Evolutionary conservation across 2,113 vertebrate species (phyloP).

Genomic region (Crotalus viridis): DNA sequence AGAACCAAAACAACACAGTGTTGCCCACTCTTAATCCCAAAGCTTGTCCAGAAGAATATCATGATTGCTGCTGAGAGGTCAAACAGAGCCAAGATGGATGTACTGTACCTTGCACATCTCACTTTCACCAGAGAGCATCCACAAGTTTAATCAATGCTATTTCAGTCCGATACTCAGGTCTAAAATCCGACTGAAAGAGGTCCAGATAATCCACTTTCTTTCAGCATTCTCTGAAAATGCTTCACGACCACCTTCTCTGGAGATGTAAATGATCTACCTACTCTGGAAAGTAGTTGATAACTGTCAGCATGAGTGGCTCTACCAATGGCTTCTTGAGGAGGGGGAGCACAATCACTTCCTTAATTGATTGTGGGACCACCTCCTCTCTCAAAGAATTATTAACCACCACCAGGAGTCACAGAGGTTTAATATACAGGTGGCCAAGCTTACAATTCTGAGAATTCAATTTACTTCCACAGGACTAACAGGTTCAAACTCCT

Average conservation of each 20-base stretch:
- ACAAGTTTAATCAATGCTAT: not conserved
- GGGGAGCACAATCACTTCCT: not conserved
- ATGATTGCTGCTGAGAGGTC: not conserved
- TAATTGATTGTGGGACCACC: not conserved
- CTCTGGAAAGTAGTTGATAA: not conserved
- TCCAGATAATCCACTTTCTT: not conserved
- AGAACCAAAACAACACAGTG: not conserved
- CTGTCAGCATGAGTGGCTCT: not conserved
- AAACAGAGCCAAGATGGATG: not conserved
- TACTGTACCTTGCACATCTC: not conserved
- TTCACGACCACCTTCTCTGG: not conserved
- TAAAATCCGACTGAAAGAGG: not conserved
- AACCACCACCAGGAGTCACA: not conserved
- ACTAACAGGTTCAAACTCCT: not conserved
- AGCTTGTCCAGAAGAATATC: not conserved
- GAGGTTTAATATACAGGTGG: not conserved
- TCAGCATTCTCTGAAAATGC: not conserved
- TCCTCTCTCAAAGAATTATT: not conserved
- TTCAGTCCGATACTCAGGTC: not conserved
- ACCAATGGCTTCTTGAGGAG: not conserved
- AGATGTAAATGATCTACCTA: not conserved
- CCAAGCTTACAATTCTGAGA: not conserved
- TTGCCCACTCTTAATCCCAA: not conserved
- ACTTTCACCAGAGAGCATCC: not conserved
- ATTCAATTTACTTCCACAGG: not conserved